These are phyloP conservation scores for Siniperca obscura DNA, from an alignment of 2,797 vertebrate genomes.

Conservation along the genomic window DNA sequence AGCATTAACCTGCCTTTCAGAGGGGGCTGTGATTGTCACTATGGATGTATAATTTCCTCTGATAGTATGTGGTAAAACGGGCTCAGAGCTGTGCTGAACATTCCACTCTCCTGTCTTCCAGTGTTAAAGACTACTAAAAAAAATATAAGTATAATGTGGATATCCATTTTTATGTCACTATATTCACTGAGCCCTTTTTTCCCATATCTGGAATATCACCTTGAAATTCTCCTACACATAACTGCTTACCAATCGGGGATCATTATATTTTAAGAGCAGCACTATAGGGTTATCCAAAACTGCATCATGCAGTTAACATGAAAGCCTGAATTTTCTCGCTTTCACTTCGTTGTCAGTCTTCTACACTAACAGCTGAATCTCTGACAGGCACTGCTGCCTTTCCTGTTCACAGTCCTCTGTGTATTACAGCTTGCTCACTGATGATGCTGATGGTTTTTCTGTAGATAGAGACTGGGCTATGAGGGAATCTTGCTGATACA, in stretches of 20 bases:
- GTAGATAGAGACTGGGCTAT: conserved; percentile 45
- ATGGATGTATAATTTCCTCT: conserved; percentile 13
- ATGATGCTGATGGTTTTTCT: conserved; percentile 62
- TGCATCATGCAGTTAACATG: conserved; percentile 33
- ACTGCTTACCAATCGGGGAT: conserved; percentile 40
- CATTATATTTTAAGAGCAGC: conserved; percentile 44
- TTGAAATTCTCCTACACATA: conserved; percentile 41
- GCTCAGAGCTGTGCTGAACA: conserved; percentile 35
- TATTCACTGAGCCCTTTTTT: conserved; percentile 30
- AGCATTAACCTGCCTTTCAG: conserved; percentile 8
- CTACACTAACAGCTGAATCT: conserved; percentile 53
- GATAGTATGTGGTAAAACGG: conserved; percentile 12
- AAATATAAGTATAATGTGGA: conserved; percentile 10
- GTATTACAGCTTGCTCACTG: conserved; percentile 53
- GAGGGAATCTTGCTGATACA: conserved; percentile 65
- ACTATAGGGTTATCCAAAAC: conserved; percentile 36
- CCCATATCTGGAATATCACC: conserved; percentile 9
- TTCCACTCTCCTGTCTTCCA: conserved; percentile 22
- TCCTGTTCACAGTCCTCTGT: conserved; percentile 50
- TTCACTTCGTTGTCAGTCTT: conserved; percentile 55
- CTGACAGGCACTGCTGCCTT: conserved; percentile 44
- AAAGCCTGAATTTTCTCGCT: conserved; percentile 35
- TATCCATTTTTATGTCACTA: conserved; percentile 6
- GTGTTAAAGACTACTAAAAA: conserved; percentile 11
- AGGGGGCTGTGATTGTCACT: background rate